Evolutionary conservation across 2,113 vertebrate genomes (phyloP).

Genomic region (Hippoglossus stenolepis): DNA sequence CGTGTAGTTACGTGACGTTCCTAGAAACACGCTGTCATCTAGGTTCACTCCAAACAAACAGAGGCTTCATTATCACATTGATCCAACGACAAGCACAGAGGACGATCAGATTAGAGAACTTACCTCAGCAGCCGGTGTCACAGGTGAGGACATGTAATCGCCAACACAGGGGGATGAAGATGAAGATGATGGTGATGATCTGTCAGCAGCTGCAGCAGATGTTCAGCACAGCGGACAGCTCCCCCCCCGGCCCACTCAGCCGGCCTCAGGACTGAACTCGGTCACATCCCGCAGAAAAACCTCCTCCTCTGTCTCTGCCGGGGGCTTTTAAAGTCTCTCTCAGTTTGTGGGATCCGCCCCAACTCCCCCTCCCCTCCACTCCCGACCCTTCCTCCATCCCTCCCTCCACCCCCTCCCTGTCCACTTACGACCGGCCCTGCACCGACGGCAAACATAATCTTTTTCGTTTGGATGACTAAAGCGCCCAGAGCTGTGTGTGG

Average conservation of each 20-base stretch:
- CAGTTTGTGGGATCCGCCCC: constrained; percentile 50
- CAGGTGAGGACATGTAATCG: constrained; percentile 15
- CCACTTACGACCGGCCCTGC: constrained; percentile 19
- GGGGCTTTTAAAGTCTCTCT: constrained; percentile 57
- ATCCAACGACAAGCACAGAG: neutral
- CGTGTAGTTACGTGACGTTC: neutral
- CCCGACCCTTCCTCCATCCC: neutral
- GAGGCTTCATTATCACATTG: neutral
- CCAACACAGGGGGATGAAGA: neutral
- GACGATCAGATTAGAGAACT: constrained; percentile 22
- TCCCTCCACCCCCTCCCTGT: neutral
- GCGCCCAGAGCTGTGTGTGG: constrained; percentile 31
- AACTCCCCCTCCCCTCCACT: neutral
- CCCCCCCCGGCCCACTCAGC: neutral
- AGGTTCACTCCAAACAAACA: constrained; percentile 6
- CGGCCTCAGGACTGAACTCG: constrained; percentile 40
- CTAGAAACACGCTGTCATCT: neutral
- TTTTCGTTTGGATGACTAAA: constrained; percentile 48
- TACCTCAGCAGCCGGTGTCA: constrained; percentile 27
- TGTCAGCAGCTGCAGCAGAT: constrained; percentile 25
- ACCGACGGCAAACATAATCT: constrained; percentile 27
- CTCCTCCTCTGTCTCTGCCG: constrained; percentile 29
- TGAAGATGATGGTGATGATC: constrained; percentile 3
- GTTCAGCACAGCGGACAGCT: constrained; percentile 64
- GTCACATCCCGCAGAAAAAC: constrained; percentile 17